Percentiles rank a stretch among this genome's conserved stretches.
Conservation (phyloP, 2,113 vertebrate species). For the Lepus europaeus region DNA sequence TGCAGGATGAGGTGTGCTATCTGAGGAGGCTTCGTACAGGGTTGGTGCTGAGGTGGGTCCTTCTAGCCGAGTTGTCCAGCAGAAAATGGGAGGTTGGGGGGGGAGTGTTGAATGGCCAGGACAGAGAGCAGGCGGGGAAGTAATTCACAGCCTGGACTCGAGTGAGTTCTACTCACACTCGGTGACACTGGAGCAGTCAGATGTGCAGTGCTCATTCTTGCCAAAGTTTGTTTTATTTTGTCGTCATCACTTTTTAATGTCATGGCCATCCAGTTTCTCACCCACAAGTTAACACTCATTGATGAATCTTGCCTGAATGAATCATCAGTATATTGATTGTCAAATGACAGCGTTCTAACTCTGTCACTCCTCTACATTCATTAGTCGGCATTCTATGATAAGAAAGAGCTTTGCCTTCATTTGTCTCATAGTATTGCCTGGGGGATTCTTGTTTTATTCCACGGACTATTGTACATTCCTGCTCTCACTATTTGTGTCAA, state of each 20-base stretch:
- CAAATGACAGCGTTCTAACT: not conserved
- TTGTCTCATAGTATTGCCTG: not conserved
- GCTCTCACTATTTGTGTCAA: constrained; percentile 19
- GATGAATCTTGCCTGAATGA: not conserved
- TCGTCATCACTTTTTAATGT: not conserved
- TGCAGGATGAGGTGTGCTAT: not conserved
- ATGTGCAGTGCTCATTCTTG: not conserved
- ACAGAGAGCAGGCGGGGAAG: not conserved
- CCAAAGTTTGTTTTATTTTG: not conserved
- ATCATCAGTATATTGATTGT: not conserved
- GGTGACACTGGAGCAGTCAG: not conserved
- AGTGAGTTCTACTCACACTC: not conserved
- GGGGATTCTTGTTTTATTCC: constrained; percentile 9
- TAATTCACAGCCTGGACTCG: not conserved
- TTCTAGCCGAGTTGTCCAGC: not conserved
- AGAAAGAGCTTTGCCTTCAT: constrained; percentile 12
- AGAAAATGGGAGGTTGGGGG: not conserved
- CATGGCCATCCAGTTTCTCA: not conserved
- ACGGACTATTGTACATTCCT: not conserved
- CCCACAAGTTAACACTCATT: not conserved
- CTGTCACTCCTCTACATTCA: not conserved
- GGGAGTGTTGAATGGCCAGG: not conserved
- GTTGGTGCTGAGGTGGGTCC: not conserved
- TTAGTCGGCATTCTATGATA: not conserved
- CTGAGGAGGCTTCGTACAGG: not conserved